Base-by-base conservation (phyloP, 2,888 invertebrate species). In the Ommatoiulus sabulosus region DNA sequence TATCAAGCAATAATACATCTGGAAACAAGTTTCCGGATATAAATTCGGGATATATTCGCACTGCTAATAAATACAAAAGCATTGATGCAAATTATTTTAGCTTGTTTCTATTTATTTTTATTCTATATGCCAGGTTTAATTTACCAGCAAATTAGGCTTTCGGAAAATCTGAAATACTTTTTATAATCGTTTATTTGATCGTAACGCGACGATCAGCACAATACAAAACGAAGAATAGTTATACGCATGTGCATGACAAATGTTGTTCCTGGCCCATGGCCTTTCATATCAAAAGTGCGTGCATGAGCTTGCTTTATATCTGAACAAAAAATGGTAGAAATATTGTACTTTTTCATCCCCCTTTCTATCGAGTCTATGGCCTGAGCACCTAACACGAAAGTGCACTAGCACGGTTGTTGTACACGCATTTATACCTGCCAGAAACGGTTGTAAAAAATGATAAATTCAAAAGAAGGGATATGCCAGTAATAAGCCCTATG, bases 371-470 rank as follows among this genome's bases (percentile, higher is more conserved):
- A 72, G 24, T 72, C 24, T 24, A 72, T 72, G 7, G 72, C 24
- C 24, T 10, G 72, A 72, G 24, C 7, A n/a, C 72, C 7, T 24
- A 72, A 72, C 72, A 72, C 72, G 72, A 72, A 72, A 72, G 72
- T 72, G 72, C 72, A 72, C 72, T 72, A 72, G 72, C 72, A 72
- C 24, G 72, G 72, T 72, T 72, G 72, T 72, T 72, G 72, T 72
- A 72, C 72, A 72, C 72, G 72, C 72, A 72, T 72, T 72, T 72
- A 72, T 72, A 72, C 72, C 72, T 72, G 72, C 24, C 72, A 72
- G 24, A 24, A 72, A 72, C 10, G 72, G 72, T 72, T 72, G 72
- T 72, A 72, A 72, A 72, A 72, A 72, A 72, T 72, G 72, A 72
- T 72, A 72, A 72, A 72, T 72, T 72, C 72, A 24, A 72, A 72